A percentile compares a stretch with the other conserved stretches of the same genome.
Conservation (phyloP, 2,113 vertebrate genomes). For the Sebastes schlegelii region DNA sequence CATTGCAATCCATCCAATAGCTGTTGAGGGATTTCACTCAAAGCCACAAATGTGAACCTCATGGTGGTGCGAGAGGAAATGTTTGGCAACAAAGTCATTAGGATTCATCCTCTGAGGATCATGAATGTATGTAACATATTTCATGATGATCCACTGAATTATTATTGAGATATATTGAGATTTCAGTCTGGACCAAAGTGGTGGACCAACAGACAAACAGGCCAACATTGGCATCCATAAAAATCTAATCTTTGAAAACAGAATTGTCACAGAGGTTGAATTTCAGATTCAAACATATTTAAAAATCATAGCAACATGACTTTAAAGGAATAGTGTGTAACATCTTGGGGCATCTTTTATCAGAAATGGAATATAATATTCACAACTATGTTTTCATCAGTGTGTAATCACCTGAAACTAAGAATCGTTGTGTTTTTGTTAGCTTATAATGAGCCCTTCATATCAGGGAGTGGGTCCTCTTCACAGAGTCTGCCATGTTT, state of each 20-base stretch:
- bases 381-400: too few relatives aligned
- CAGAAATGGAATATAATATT: too few relatives aligned
- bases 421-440: too few relatives aligned
- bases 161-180: not conserved
- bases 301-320: conserved; percentile 5
- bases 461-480: too few relatives aligned
- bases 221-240: not conserved
- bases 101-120: not conserved
- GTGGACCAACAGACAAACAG: not conserved
- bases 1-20: not conserved
- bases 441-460: too few relatives aligned
- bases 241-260: not conserved
- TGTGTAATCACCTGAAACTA: too few relatives aligned
- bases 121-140: not conserved
- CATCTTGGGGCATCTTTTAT: too few relatives aligned
- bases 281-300: conserved; percentile 8
- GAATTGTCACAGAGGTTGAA: not conserved
- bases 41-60: not conserved
- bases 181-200: not conserved
- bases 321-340: not conserved
- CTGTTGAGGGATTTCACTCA: not conserved
- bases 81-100: not conserved
- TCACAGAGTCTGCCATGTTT: too few relatives aligned
- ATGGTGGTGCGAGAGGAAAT: not conserved
- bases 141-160: not conserved